Base-by-base conservation (phyloP, 2,888 invertebrate genomes). In the Drosophila rellima region DNA sequence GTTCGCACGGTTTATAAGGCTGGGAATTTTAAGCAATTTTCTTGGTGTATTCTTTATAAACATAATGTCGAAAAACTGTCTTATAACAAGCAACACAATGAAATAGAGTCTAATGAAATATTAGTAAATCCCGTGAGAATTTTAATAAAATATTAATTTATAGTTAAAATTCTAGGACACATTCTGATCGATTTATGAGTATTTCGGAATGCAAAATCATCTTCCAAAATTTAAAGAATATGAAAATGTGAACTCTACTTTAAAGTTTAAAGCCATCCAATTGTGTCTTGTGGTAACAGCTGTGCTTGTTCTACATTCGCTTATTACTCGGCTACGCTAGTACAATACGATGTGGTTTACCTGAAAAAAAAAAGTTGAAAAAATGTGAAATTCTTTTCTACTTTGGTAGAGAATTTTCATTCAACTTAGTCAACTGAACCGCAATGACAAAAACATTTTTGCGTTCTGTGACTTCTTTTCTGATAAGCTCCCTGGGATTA, bases 401-500 rank as follows among this genome's bases (percentile, higher is more conserved):
- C 5, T 13, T 0, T 5, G 2, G 8, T 3, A 1, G 52, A 50
- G 44, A 52, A 45, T 52, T 60, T 57, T 35, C 23, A 40, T 50
- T 23, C 42, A 65, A 42, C 29, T 45, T 68, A 39, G 35, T 51
- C 48, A 20, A 26, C 23, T 33, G 29, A 55, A 56, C 10, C 10
- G 15, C 17, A 11, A 42, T 54, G 62, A 42, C 55, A 68, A 55
- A 56, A 51, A 55, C 44, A 48, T 61, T 67, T 45, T 61, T 62
- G 15, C 35, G 13, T 39, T 44, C 57, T 50, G 48, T 26, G 44
- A 42, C 11, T 39, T 55, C 59, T 45, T 74, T 60, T 78, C 63
- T 62, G 77, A 73, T 77, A 86, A 82, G 67, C 70, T 64, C 37
- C 48, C 44, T 44, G 61, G 87, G 87, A 86, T 82, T 82, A 82